Conservation (phyloP, 2,888 invertebrate species). For the Agonopterix heracliana region DNA sequence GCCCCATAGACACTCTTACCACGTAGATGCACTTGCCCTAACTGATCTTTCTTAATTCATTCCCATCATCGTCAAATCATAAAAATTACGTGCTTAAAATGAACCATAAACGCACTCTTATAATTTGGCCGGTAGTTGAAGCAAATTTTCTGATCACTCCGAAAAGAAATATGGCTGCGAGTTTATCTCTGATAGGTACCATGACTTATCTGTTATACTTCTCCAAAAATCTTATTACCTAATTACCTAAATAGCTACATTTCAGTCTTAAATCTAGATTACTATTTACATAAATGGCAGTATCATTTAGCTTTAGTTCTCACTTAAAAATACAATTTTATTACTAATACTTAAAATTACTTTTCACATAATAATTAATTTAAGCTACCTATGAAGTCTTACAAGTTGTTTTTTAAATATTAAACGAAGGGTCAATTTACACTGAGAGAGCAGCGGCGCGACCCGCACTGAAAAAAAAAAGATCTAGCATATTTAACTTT, state of each 20-base stretch:
- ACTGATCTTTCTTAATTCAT: neutral
- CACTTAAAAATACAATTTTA: constrained; percentile 3
- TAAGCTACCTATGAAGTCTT: neutral
- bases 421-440: too few species aligned
- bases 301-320: constrained; percentile 60
- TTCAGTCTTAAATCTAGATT: constrained; percentile 46
- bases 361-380: constrained; percentile 16
- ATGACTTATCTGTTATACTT: neutral
- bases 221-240: neutral
- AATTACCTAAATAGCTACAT: constrained; percentile 21
- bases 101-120: too few species aligned
- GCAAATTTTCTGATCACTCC: too few species aligned
- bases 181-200: neutral
- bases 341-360: constrained; percentile 7
- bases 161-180: neutral
- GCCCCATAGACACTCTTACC: too few species aligned
- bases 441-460: neutral
- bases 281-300: constrained; percentile 64
- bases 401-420: neutral
- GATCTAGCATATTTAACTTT: neutral
- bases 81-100: too few species aligned
- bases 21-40: too few species aligned
- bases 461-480: neutral
- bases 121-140: too few species aligned
- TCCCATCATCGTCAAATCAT: neutral